Conservation (phyloP, 2,888 invertebrate genomes). For the Dendrolimus houi region DNA sequence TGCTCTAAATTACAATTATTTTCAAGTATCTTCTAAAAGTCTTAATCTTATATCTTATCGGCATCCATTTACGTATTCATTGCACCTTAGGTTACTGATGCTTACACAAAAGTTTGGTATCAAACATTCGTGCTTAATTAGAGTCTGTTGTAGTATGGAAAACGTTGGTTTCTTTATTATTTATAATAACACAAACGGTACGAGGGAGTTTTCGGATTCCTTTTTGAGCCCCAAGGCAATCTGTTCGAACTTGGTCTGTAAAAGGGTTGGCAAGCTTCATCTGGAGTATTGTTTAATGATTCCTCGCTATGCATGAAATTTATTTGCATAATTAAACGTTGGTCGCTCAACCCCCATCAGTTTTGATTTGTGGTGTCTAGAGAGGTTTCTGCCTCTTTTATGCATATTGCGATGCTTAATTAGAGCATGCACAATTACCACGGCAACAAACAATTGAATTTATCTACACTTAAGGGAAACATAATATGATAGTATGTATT, state of each 20-base stretch:
- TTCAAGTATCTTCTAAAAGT: too few relatives aligned
- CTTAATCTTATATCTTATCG: too few relatives aligned
- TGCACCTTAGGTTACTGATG: conserved; percentile 26
- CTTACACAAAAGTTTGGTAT: conserved; percentile 20
- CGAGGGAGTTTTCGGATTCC: too few relatives aligned
- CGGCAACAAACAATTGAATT: too few relatives aligned
- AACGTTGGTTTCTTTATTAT: too few relatives aligned
- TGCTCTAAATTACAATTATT: too few relatives aligned
- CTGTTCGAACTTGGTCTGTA: conserved; percentile 7
- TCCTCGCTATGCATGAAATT: conserved; percentile 66
- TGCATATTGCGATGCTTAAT: conserved; percentile 61
- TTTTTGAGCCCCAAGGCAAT: background rate
- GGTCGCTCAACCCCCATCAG: conserved; percentile 43
- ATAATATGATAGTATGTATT: too few relatives aligned
- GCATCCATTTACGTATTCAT: too few relatives aligned
- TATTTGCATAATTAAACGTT: conserved; percentile 73
- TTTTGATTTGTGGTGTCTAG: conserved; percentile 68
- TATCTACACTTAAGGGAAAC: too few relatives aligned
- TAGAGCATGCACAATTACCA: conserved; percentile 16
- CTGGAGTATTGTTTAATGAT: conserved; percentile 65
- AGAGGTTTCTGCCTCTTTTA: conserved; percentile 49
- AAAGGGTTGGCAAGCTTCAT: conserved; percentile 47
- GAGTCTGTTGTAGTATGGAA: too few relatives aligned
- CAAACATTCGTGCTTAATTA: conserved; percentile 2
- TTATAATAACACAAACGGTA: too few relatives aligned